Evolutionary conservation across 2,888 invertebrate species (phyloP).

Genomic region (Bedellia somnulentella): DNA sequence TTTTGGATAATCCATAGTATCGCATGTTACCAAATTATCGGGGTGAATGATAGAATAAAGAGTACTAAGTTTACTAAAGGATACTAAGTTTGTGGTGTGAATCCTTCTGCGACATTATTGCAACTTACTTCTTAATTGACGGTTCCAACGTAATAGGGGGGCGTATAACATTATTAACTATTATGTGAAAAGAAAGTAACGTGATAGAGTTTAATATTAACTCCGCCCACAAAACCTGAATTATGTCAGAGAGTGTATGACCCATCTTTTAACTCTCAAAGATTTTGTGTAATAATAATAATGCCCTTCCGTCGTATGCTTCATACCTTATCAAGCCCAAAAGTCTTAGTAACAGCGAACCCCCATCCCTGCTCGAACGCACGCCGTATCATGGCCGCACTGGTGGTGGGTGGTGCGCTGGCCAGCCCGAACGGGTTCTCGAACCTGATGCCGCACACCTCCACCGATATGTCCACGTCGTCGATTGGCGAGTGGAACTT

Average conservation of each 20-base stretch:
- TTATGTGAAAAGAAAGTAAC: neutral
- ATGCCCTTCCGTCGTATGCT: too few species aligned
- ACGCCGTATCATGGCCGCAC: slow-evolving; percentile 91
- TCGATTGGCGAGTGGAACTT: slow-evolving; percentile 93
- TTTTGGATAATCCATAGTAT: too few species aligned
- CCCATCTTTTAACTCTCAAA: too few species aligned
- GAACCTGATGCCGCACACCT: slow-evolving; percentile 91
- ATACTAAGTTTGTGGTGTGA: too few species aligned
- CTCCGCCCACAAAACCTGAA: neutral
- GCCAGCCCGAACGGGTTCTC: slow-evolving; percentile 97
- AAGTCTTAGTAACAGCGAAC: slow-evolving; percentile 97
- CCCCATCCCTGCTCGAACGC: slow-evolving; percentile 97
- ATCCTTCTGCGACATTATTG: too few species aligned
- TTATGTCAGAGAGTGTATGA: neutral
- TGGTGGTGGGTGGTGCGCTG: slow-evolving; percentile 95
- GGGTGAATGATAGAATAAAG: too few species aligned
- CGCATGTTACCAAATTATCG: too few species aligned
- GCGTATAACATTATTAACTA: too few species aligned
- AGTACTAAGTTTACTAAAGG: too few species aligned
- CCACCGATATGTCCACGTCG: slow-evolving; percentile 89
- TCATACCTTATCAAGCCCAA: slow-evolving; percentile 84
- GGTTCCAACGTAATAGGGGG: too few species aligned
- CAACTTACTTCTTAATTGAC: too few species aligned
- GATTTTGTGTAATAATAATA: too few species aligned
- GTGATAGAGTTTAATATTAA: neutral